A percentile compares a stretch with the other conserved stretches of the same genome.
These are phyloP conservation scores for Malacoctenus gilli DNA, from an alignment of 2,797 vertebrate genomes.

Conservation along the genomic window DNA sequence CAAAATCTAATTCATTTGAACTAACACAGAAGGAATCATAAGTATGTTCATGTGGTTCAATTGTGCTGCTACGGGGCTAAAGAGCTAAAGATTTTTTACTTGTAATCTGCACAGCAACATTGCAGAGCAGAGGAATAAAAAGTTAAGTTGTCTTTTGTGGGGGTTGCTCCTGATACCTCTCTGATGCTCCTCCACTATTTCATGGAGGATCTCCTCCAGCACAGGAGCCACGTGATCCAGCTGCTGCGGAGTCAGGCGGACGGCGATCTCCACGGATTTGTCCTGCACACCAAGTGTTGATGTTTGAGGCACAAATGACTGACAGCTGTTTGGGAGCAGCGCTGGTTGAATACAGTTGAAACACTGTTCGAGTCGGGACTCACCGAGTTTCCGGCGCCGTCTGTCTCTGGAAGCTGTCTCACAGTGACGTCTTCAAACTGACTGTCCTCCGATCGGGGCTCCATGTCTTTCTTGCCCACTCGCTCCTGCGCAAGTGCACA, in stretches of 20 bases:
- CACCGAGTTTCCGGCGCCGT: slow-evolving; percentile 49
- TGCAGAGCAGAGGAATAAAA: too few relatives aligned
- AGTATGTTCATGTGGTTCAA: too few relatives aligned
- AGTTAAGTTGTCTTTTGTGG: background rate
- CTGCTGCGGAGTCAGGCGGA: slow-evolving; percentile 70
- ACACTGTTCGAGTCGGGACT: slow-evolving; percentile 14
- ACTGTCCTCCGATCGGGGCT: slow-evolving; percentile 67
- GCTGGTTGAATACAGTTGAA: background rate
- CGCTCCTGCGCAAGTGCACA: too few relatives aligned
- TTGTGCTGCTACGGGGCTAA: too few relatives aligned
- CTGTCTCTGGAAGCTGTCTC: slow-evolving; percentile 49
- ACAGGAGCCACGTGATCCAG: slow-evolving; percentile 63
- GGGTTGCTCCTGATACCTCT: slow-evolving; percentile 43
- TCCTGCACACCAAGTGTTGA: slow-evolving; percentile 49
- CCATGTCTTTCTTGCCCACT: slow-evolving; percentile 69
- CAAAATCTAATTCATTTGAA: too few relatives aligned
- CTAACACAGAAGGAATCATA: too few relatives aligned
- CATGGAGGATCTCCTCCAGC: slow-evolving; percentile 71
- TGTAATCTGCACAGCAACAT: too few relatives aligned
- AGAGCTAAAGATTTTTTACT: too few relatives aligned
- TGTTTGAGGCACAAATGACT: background rate
- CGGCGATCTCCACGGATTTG: slow-evolving; percentile 65
- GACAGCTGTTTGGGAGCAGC: background rate
- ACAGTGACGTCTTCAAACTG: slow-evolving; percentile 63
- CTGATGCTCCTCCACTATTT: slow-evolving; percentile 62